A percentile compares a stretch with the other conserved stretches of the same genome.
Evolutionary conservation across 1,140 invertebrate genomes (phyloP).

Genomic region (Trichoplusia ni): DNA sequence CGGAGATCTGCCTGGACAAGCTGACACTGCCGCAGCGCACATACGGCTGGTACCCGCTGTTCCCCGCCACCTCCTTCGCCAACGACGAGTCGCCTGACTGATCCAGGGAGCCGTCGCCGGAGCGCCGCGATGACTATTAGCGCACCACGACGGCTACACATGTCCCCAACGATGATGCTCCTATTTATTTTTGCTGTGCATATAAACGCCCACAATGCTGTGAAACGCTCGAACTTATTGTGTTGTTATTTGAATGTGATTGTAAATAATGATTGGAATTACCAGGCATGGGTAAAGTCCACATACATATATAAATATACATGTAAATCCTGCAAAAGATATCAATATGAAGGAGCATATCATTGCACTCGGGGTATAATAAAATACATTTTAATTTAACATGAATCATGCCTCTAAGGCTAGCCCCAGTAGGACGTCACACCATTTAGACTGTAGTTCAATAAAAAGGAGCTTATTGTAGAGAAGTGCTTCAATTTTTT

Average conservation of each 20-base stretch:
- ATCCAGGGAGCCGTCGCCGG: slow-evolving; percentile 79
- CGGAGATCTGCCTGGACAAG: slow-evolving; percentile 90
- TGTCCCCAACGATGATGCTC: neutral
- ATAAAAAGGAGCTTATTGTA: slow-evolving; percentile 33
- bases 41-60: slow-evolving; percentile 94
- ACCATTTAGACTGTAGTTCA: slow-evolving; percentile 30
- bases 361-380: too few species aligned
- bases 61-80: slow-evolving; percentile 83
- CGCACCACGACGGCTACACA: slow-evolving; percentile 57
- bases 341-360: too few species aligned
- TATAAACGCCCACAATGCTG: slow-evolving; percentile 15
- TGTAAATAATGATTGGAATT: slow-evolving; percentile 27
- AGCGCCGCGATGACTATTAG: slow-evolving; percentile 64
- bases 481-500: slow-evolving; percentile 33
- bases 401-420: neutral
- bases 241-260: neutral
- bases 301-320: too few species aligned
- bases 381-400: too few species aligned
- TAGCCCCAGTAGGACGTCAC: neutral
- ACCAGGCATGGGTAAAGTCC: too few species aligned
- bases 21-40: slow-evolving; percentile 89
- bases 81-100: slow-evolving; percentile 76
- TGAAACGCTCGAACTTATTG: neutral
- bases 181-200: slow-evolving; percentile 25
- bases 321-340: too few species aligned